Conservation (phyloP, 2,113 vertebrate genomes). For the Acinonyx jubatus region DNA sequence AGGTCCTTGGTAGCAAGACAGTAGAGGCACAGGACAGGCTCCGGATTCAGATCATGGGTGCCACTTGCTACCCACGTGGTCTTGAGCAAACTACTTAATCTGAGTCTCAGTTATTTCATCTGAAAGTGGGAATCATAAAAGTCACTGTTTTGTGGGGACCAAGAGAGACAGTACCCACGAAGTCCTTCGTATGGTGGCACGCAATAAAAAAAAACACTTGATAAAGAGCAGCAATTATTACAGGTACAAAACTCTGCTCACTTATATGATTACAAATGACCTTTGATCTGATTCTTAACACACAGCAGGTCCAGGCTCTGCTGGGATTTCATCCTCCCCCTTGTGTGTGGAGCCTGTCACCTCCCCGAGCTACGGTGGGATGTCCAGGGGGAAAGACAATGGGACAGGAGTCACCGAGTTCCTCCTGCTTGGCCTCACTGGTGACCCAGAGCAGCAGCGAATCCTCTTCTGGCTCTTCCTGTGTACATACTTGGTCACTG, state of each 20-base stretch:
- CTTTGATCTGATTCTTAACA: neutral
- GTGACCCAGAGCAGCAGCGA: neutral
- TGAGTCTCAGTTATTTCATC: neutral
- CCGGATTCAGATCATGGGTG: neutral
- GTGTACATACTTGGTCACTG: slow-evolving; percentile 53
- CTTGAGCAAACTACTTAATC: neutral
- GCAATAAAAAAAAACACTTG: neutral
- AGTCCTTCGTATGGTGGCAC: neutral
- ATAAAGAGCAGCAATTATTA: neutral
- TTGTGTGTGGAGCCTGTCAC: neutral
- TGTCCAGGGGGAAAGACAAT: neutral
- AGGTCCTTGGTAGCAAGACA: too few species aligned
- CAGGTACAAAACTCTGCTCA: neutral
- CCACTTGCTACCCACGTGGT: neutral
- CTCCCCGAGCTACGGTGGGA: neutral
- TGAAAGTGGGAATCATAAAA: neutral
- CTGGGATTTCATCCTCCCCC: neutral
- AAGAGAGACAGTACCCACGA: neutral
- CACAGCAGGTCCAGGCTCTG: neutral
- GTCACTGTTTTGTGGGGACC: neutral
- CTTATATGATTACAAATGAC: neutral
- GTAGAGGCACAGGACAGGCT: neutral
- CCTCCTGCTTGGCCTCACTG: slow-evolving; percentile 54
- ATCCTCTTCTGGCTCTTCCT: slow-evolving; percentile 50
- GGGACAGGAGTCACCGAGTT: neutral